These are phyloP conservation scores for Cryptophagus acutangulus DNA, from an alignment of 2,888 invertebrate genomes.

Conservation along the genomic window DNA sequence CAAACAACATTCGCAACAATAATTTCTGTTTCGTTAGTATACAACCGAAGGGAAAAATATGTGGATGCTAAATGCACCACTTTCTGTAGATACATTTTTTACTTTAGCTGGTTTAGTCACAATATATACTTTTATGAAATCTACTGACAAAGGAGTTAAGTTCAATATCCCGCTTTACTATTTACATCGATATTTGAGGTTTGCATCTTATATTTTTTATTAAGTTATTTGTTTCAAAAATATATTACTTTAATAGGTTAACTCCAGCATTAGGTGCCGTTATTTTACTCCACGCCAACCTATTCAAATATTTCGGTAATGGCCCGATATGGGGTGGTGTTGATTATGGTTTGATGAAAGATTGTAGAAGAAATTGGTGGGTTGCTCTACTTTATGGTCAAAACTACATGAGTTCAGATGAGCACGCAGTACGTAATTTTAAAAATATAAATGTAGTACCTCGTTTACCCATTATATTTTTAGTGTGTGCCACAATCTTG, in stretches of 20 bases:
- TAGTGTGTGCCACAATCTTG: slow-evolving; percentile 27
- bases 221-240: too few relatives aligned
- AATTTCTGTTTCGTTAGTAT: not conserved
- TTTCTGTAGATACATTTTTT: slow-evolving; percentile 61
- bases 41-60: slow-evolving; percentile 7
- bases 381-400: slow-evolving; percentile 49
- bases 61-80: slow-evolving; percentile 43
- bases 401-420: slow-evolving; percentile 39
- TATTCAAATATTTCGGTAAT: slow-evolving; percentile 13
- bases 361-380: slow-evolving; percentile 52
- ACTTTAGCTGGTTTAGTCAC: slow-evolving; percentile 56
- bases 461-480: not conserved
- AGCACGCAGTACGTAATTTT: too few relatives aligned
- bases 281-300: slow-evolving; percentile 8
- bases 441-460: too few relatives aligned
- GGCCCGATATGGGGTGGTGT: slow-evolving; percentile 41
- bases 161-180: slow-evolving; percentile 37
- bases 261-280: slow-evolving; percentile 33
- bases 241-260: slow-evolving; percentile 26
- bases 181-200: slow-evolving; percentile 15
- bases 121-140: slow-evolving; percentile 44
- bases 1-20: not conserved
- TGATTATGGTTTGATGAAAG: slow-evolving; percentile 3
- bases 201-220: not conserved
- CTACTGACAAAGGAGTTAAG: slow-evolving; percentile 30